Conservation (phyloP, 2,113 vertebrate species). For the Plectropomus leopardus region DNA sequence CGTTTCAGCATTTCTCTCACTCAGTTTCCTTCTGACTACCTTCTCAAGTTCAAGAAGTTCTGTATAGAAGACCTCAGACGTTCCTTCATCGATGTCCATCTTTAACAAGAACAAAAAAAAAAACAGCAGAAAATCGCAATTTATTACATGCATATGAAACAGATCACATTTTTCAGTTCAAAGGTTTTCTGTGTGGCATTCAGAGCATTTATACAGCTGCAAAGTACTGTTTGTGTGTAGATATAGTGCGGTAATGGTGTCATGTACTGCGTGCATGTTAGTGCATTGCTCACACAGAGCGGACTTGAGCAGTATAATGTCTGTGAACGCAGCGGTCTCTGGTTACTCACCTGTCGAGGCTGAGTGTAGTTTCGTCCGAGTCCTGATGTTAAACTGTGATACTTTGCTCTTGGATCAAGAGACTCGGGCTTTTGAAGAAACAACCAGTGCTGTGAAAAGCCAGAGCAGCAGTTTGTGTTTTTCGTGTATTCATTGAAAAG, state of each 20-base stretch:
- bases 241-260: too few relatives aligned
- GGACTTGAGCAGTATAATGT: background rate
- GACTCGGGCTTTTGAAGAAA: conserved; percentile 88
- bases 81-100: conserved; percentile 90
- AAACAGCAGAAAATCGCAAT: conserved; percentile 1
- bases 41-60: conserved; percentile 89
- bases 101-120: conserved; percentile 69
- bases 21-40: conserved; percentile 64
- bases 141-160: background rate
- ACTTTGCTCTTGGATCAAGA: conserved; percentile 89
- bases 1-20: conserved; percentile 35
- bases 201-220: too few relatives aligned
- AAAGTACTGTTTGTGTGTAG: too few relatives aligned
- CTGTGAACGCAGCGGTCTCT: background rate
- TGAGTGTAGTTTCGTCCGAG: conserved; percentile 87
- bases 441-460: conserved; percentile 86
- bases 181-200: too few relatives aligned
- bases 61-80: conserved; percentile 85
- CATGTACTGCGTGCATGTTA: too few relatives aligned
- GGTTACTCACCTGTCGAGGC: conserved; percentile 80
- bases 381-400: conserved; percentile 89
- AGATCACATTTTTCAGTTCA: background rate
- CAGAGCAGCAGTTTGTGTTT: conserved; percentile 4
- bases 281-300: background rate
- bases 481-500: background rate